phyloP scores from a whole-genome alignment of 2,888 invertebrate species.

The Lordiphosa fenestrarum region DNA sequence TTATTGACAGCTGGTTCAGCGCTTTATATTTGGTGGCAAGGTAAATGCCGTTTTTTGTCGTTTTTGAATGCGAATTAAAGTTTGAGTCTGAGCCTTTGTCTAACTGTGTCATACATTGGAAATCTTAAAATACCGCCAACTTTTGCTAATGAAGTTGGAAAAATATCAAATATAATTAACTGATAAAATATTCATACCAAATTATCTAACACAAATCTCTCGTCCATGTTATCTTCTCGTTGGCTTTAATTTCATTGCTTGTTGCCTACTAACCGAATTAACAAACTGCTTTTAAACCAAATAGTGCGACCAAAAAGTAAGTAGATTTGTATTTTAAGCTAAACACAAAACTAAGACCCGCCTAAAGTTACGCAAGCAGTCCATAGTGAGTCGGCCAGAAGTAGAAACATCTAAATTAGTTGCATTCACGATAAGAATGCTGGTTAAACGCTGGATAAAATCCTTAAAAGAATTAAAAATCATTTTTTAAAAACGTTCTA shows the following conservation, averaged over 20 bases:
- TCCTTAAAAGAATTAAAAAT: no score
- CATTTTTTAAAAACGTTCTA: no score
- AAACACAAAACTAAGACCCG: not conserved
- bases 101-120: no score
- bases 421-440: no score
- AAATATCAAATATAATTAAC: slow-evolving; percentile 4
- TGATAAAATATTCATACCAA: not conserved
- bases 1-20: slow-evolving; percentile 65
- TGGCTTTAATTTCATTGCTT: slow-evolving; percentile 25
- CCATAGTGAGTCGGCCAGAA: no score
- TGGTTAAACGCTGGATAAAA: no score
- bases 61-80: slow-evolving; percentile 10
- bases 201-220: slow-evolving; percentile 1
- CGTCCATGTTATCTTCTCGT: slow-evolving; percentile 8
- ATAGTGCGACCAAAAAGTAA: slow-evolving; percentile 78
- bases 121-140: no score
- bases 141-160: no score
- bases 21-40: slow-evolving; percentile 75
- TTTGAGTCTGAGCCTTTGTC: no score
- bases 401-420: no score
- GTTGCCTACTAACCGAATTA: slow-evolving; percentile 30
- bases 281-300: slow-evolving; percentile 33
- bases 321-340: slow-evolving; percentile 47
- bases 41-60: slow-evolving; percentile 53
- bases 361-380: not conserved